These are phyloP conservation scores for Hemiprocne comata DNA, from an alignment of 2,113 vertebrate genomes.

Conservation along the genomic window DNA sequence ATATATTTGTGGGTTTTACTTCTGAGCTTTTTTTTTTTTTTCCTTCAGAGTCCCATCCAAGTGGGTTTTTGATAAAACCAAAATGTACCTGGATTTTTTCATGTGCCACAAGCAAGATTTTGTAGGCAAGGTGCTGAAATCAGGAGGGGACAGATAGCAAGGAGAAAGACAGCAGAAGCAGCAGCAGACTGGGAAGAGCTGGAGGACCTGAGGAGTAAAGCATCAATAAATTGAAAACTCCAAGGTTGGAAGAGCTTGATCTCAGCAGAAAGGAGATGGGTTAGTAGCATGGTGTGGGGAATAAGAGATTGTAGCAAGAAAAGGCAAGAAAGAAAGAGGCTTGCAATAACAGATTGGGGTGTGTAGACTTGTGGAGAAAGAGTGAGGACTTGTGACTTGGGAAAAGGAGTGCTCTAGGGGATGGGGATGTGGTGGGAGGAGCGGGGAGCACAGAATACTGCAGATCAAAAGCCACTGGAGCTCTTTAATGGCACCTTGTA, in stretches of 20 bases:
- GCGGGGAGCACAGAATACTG: not conserved
- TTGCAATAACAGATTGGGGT: not conserved
- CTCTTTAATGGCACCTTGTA: not conserved
- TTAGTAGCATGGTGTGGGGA: not conserved
- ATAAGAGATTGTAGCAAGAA: not conserved
- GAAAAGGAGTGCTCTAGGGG: not conserved
- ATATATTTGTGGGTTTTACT: not conserved
- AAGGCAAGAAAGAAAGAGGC: not conserved
- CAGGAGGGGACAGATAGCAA: not conserved
- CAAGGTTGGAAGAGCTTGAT: not conserved
- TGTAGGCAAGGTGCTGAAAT: not conserved
- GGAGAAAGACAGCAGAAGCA: not conserved
- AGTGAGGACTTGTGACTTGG: fast-evolving
- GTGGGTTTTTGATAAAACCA: not conserved
- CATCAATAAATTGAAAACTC: not conserved
- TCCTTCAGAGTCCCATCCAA: not conserved
- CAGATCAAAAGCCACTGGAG: not conserved
- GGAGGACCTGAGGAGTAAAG: not conserved
- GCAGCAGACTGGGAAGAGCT: not conserved
- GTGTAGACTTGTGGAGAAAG: fast-evolving
- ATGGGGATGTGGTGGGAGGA: not conserved
- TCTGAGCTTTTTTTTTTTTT: not conserved
- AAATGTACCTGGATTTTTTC: not conserved
- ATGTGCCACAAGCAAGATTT: not conserved
- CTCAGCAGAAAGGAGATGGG: not conserved